Evolutionary conservation across 2,888 invertebrate genomes (phyloP).

Genomic region (Campoplex capitator): DNA sequence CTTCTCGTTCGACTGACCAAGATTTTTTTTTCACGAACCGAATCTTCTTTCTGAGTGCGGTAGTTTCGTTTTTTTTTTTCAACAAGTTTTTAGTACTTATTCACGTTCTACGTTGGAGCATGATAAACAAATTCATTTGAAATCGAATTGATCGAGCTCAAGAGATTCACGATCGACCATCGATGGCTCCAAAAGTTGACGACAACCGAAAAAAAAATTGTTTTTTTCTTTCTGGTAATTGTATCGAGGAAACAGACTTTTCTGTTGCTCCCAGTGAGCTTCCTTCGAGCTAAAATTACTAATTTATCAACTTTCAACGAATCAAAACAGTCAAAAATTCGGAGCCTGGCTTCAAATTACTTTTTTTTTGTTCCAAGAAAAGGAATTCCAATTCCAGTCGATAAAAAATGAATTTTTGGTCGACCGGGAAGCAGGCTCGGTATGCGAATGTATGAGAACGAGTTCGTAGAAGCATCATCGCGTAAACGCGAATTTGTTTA

Average conservation of each 20-base stretch:
- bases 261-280: too few relatives aligned
- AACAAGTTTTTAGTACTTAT: neutral
- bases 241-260: too few relatives aligned
- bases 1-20: too few relatives aligned
- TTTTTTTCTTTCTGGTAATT: too few relatives aligned
- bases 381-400: too few relatives aligned
- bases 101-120: neutral
- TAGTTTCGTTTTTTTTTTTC: neutral
- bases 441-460: neutral
- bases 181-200: neutral
- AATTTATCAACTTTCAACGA: too few relatives aligned
- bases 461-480: constrained; percentile 1
- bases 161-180: neutral
- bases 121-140: constrained; percentile 3
- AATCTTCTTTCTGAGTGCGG: neutral
- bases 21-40: too few relatives aligned
- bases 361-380: too few relatives aligned
- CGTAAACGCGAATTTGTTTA: neutral
- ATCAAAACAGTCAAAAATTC: too few relatives aligned
- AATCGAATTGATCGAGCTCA: neutral
- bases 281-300: too few relatives aligned
- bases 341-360: too few relatives aligned
- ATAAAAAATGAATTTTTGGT: neutral
- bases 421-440: neutral
- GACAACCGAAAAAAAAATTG: neutral